Evolutionary conservation across 2,888 invertebrate species (phyloP), one percentile per base, ranked within the genome.

Genomic region (Acleris sparsana): DNA sequence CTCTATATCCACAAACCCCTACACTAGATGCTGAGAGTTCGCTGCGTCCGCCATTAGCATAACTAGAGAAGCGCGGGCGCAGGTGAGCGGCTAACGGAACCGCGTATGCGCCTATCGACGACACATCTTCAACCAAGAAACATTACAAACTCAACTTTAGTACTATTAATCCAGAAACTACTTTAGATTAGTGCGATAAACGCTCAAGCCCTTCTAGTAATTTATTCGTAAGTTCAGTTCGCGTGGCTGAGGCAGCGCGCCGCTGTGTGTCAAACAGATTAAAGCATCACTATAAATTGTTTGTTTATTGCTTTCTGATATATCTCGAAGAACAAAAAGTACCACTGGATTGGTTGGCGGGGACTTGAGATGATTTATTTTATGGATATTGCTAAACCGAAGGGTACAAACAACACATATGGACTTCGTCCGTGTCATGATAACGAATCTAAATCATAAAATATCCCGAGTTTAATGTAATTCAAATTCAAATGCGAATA

Each of bases 1-100:
- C 62, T 63, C 56, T 72, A 71, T 83, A 82, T 82, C 81, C 71
- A 79, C 77, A 79, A 77, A 80, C 78, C 77, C 73, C 74, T 77
- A 77, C 80, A 75, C 76, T 77, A 72, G 77, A 77, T 81, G 78
- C 80, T 76, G 77, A 81, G 80, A 85, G 80, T 82, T 75, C 80
- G 75, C 79, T 77, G 84, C 83, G 79, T 80, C 84, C 78, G 75
- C 86, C 80, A 89, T 92, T 91, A 89, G 87, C 91, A 91, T 91
- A 90, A 89, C 90, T 86, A 88, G 87, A 88, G 89, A 89, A 85
- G 89, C 86, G 86, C 88, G 82, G 80, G 85, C 89, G 86, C 89
- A 90, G 89, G 88, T 90, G 90, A 91, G 82, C 87, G 85, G 72
- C 80, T 91, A 91, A 92, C 92, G 92, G 92, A 82, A 89, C 84